Evolutionary conservation across 1,140 invertebrate species (phyloP).

Genomic region (Platyscapa corneri): DNA sequence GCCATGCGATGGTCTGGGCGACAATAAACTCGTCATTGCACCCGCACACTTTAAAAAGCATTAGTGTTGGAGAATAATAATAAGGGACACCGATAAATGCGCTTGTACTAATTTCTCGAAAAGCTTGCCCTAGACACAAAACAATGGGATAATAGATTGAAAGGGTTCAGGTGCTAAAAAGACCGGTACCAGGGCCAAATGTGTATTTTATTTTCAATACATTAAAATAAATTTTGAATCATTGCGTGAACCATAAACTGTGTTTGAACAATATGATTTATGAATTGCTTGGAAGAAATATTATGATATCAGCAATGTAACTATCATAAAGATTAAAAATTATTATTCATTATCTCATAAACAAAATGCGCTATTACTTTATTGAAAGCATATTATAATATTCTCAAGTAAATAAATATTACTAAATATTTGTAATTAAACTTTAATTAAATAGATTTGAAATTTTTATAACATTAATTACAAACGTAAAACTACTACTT

Average conservation of each 20-base stretch:
- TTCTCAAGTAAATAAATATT: too few species aligned
- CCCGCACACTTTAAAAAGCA: not conserved
- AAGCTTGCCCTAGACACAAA: not conserved
- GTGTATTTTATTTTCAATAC: not conserved
- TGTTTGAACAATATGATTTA: not conserved
- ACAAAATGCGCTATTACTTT: too few species aligned
- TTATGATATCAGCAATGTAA: not conserved
- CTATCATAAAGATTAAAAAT: not conserved
- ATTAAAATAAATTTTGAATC: not conserved
- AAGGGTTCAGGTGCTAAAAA: too few species aligned
- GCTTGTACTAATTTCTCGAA: not conserved
- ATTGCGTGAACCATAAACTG: not conserved
- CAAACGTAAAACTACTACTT: too few species aligned
- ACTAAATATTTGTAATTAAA: too few species aligned
- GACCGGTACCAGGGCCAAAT: too few species aligned
- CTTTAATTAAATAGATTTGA: too few species aligned
- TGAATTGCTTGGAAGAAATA: not conserved
- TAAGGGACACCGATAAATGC: not conserved
- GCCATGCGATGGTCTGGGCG: too few species aligned
- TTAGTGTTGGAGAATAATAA: not conserved
- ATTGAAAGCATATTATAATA: too few species aligned
- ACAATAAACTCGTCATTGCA: not conserved
- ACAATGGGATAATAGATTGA: not conserved
- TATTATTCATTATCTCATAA: not conserved
- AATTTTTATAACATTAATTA: too few species aligned